Base-by-base conservation (phyloP, 2,797 vertebrate genomes). In the Chromis chromis region DNA sequence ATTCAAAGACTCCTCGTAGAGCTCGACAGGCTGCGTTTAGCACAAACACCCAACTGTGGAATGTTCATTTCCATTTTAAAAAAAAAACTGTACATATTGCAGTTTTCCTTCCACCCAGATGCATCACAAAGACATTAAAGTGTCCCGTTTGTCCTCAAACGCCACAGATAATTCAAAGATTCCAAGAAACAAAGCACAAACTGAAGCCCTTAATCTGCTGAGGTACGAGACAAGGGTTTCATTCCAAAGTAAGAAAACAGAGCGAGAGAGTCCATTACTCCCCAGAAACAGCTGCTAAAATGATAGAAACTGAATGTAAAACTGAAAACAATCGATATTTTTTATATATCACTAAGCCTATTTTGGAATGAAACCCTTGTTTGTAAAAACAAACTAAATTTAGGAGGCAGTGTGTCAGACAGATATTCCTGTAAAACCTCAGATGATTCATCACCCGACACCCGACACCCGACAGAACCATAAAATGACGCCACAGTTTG, bases 1-100 rank as follows among this genome's bases (percentile, higher is more conserved):
- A 60, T 36, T 60, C 21, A 16, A 42, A 42, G 16, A 31, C 8
- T 31, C 31, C 31, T 31, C 31, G 1, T 1, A 3, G 36, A 61
- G 52, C 61, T 58, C 58, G 21, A 39, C 25, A 62, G 74, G 74
- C 75, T 55, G 40, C 57, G 27, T 48, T 70, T 44, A 4, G 4
- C 62, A 79, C 44, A 67, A 49, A 74, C 71, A 89, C 52, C 57
- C 84, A 48, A 60, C 56, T 65, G 52, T 78, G 91, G 84, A 93
- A 93, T 91, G 89, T 88, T 83, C 17, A 42, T 66, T 78, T 82
- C 74, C 53, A 76, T 81, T 75, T 76, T n/a, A n/a, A n/a, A n/a
- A n/a, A 61, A 80, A 54, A 84, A 88, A 78, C 76, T 82, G 76
- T 76, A 89, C 79, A 92, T 84, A 84, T 74, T 88, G 63, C 72